Evolutionary conservation across 2,113 vertebrate species (phyloP), one percentile per base, ranked within the genome.

Genomic region (Marcusenius ussheri): DNA sequence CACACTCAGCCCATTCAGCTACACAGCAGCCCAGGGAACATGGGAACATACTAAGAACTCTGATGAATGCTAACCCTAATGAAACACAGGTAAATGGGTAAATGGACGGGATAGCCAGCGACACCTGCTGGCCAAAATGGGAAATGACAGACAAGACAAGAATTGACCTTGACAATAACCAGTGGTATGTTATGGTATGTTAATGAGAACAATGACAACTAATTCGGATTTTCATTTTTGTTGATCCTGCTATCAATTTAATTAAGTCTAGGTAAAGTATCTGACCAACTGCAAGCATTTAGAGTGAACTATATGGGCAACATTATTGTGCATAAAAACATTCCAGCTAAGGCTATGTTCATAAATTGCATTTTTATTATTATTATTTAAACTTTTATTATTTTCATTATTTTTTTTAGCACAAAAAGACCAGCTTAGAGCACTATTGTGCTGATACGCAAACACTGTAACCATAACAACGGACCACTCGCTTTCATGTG

Each of bases 391-490:
- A 31, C 3, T 1, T 31, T 31, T 70, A 3, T 70, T 70, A 70
- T 70, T 70, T 31, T 80, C 2, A 19, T 42, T 19, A 5, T 77
- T 42, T 77, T 77, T 5, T 35, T 74, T 35, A n/a, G 1, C 4
- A 31, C 24, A 35, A 77, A 77, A 39, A 35, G 3, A 17, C 15
- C 74, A 42, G 74, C 35, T 80, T 80, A 42, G 74, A 80, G 35
- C 35, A 80, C 74, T 80, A 42, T 42, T 80, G 70, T 80, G 74
- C 35, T 80, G 35, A 80, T 80, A 80, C 5, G n/a, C 74, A 80
- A 39, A 80, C 74, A 80, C 35, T 80, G 74, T 39, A 80, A 80
- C 74, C 74, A 80, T 80, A 80, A 80, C 74, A 42, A 80, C 74
- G 15, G 13, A 13, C 5, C 15, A 5, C 5, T 39, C 70, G 3